phyloP scores from a whole-genome alignment of 2,888 invertebrate species.

The Ecdyonurus torrentis region DNA sequence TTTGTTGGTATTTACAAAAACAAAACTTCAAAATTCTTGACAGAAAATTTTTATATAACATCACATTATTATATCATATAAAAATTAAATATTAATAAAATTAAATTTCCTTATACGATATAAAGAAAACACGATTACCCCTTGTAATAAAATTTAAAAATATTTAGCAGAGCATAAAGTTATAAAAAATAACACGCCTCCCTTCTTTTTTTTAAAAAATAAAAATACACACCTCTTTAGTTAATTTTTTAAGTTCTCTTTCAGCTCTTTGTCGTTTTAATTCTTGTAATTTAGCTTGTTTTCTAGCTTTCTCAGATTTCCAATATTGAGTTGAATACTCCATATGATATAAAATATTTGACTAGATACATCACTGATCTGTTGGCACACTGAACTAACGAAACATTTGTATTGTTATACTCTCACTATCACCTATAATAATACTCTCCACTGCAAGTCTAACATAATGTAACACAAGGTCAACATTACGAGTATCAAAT shows the following conservation, averaged over 20 bases:
- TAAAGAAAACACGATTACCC: background rate
- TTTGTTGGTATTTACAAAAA: too few species aligned
- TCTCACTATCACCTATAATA: background rate
- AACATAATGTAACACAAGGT: background rate
- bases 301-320: slow-evolving; percentile 18
- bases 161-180: background rate
- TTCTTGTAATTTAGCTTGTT: slow-evolving; percentile 17
- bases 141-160: background rate
- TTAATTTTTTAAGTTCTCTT: slow-evolving; percentile 10
- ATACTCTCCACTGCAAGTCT: background rate
- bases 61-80: background rate
- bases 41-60: background rate
- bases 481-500: background rate
- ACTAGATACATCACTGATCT: background rate
- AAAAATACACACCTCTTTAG: background rate
- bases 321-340: slow-evolving; percentile 12
- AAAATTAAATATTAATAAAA: background rate
- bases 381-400: too few species aligned
- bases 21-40: background rate
- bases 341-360: background rate
- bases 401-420: background rate
- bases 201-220: too few species aligned
- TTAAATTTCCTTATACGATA: background rate
- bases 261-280: slow-evolving; percentile 16
- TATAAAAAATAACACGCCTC: background rate